Percentiles rank a stretch among this genome's conserved stretches.
These are phyloP conservation scores for Collichthys lucidus DNA, from an alignment of 2,113 vertebrate species.

Conservation along the genomic window DNA sequence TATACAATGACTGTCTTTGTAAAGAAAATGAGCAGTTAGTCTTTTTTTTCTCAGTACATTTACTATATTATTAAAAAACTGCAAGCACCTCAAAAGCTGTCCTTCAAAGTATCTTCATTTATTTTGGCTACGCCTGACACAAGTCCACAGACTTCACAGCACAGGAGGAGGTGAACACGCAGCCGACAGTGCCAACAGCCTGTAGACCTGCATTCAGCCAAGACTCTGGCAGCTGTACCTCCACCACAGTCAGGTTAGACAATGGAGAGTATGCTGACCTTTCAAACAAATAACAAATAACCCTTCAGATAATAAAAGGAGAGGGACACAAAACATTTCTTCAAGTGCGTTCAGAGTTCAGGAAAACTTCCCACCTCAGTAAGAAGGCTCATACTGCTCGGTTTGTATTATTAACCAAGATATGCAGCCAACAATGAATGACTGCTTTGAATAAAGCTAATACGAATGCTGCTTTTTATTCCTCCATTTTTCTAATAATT, in stretches of 20 bases:
- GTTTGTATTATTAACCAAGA: neutral
- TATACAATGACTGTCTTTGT: too few species aligned
- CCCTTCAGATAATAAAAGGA: neutral
- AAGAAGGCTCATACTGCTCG: too few species aligned
- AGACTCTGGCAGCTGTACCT: constrained; percentile 22
- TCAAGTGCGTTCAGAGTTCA: neutral
- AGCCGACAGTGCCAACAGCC: constrained; percentile 12
- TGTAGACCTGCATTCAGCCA: constrained; percentile 28
- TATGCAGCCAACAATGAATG: neutral
- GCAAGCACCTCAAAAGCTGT: neutral
- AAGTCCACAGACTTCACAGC: neutral
- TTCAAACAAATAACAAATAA: constrained; percentile 15
- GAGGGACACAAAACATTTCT: neutral
- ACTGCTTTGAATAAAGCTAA: too few species aligned
- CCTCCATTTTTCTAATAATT: neutral
- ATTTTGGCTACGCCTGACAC: too few species aligned
- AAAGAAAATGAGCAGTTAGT: too few species aligned
- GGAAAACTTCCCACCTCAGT: neutral
- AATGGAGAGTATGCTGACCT: constrained; percentile 6
- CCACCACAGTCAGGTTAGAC: neutral
- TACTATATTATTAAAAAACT: neutral
- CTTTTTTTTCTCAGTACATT: too few species aligned
- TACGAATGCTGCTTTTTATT: neutral
- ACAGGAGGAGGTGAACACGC: neutral
- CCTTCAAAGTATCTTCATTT: neutral